phyloP scores from a whole-genome alignment of 2,888 invertebrate species.

The Habroteleia sp. region DNA sequence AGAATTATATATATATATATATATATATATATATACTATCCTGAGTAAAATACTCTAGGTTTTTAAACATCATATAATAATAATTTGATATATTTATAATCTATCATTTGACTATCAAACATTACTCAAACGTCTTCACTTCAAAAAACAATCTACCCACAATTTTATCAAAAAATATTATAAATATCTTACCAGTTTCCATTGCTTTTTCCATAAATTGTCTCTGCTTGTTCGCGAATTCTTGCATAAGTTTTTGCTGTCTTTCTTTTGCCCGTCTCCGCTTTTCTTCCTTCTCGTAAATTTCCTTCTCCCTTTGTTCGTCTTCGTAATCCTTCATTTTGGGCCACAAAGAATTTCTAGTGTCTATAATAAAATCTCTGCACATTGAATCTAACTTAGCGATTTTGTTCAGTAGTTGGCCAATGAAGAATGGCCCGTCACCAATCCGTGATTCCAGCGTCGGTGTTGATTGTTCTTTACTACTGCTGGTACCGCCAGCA shows the following conservation, averaged over 20 bases:
- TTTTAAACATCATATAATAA: no score
- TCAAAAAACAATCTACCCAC: slow-evolving; percentile 2
- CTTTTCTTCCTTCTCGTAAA: slow-evolving; percentile 91
- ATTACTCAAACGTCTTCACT: no score
- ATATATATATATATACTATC: no score
- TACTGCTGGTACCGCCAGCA: slow-evolving; percentile 32
- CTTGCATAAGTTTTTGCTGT: slow-evolving; percentile 95
- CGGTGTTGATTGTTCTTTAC: slow-evolving; percentile 9
- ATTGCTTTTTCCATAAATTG: slow-evolving; percentile 93
- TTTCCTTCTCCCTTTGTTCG: slow-evolving; percentile 86
- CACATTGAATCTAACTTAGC: slow-evolving; percentile 87
- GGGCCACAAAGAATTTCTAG: slow-evolving; percentile 90
- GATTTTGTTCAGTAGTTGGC: slow-evolving; percentile 89
- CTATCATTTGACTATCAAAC: no score
- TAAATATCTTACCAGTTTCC: slow-evolving; percentile 82
- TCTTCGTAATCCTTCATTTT: slow-evolving; percentile 90
- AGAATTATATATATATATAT: no score
- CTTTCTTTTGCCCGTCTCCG: slow-evolving; percentile 92
- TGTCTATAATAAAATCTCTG: slow-evolving; percentile 86
- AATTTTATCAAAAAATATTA: background rate
- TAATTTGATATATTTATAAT: no score
- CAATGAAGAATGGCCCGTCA: slow-evolving; percentile 94
- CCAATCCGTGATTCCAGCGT: slow-evolving; percentile 84
- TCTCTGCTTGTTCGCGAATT: slow-evolving; percentile 94
- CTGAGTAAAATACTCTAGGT: no score